phyloP scores from a whole-genome alignment of 2,888 invertebrate species.

The Cerceris rybyensis region DNA sequence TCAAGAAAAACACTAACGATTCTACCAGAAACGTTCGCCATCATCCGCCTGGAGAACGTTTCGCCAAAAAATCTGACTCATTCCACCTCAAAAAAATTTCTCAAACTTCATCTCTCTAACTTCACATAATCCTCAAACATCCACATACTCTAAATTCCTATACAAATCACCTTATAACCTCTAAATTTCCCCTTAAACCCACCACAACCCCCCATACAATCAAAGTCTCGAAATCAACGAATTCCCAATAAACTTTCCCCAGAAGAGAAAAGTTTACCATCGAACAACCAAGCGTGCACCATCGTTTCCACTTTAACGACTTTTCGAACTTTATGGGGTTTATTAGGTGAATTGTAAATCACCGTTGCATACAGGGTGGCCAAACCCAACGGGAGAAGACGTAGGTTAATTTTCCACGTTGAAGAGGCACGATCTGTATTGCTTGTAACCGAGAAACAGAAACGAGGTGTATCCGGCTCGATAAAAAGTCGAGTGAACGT shows the following conservation, averaged over 20 bases:
- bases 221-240: no score
- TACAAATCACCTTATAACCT: no score
- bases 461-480: constrained; percentile 71
- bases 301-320: background rate
- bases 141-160: no score
- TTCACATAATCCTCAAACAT: background rate
- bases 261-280: background rate
- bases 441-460: constrained; percentile 50
- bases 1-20: constrained; percentile 57
- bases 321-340: background rate
- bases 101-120: background rate
- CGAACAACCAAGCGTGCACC: background rate
- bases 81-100: background rate
- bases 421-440: constrained; percentile 16
- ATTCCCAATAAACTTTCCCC: background rate
- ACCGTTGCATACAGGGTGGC: constrained; percentile 51
- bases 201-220: no score
- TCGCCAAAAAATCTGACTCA: background rate
- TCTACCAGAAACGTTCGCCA: constrained; percentile 46
- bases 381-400: constrained; percentile 28
- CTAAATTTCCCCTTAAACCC: no score
- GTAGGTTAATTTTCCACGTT: constrained; percentile 50
- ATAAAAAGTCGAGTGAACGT: constrained; percentile 71
- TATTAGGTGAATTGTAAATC: constrained; percentile 40
- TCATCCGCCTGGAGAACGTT: background rate